Evolutionary conservation across 2,888 invertebrate genomes (phyloP), one percentile per base, ranked within the genome.

Genomic region (Hydrotaea cyrtoneurina): DNA sequence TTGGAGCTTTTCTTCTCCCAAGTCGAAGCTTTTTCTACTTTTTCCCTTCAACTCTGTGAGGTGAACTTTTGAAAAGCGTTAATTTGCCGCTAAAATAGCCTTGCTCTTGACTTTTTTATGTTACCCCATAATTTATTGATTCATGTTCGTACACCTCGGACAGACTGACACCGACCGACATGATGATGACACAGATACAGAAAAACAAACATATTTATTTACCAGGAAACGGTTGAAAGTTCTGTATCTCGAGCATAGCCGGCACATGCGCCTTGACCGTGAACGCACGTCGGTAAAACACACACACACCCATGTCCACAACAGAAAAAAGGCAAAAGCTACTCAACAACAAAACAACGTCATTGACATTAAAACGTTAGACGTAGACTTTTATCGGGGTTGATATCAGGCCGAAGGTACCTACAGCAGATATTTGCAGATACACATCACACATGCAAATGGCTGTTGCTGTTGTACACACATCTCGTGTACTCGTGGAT

Each of bases 41-140:
- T 23, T 71, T 64, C 36, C 64, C 55, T 64, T 39, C 57, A 59
- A 46, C 64, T 69, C 79, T 80, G 86, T 15, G 71, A 21, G 55
- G 39, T 46, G 26, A 31, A 64, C 26, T 43, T 26, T 66, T 36
- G 2, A 62, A 36, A 31, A 36, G 26, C 26, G 31, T n/a, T 10
- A 66, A 46, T 62, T 43, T 72, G 57, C 78, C 59, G 46, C 77
- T 78, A 21, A 66, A 77, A 66, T 69, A 74, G 62, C 90, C 90
- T 90, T 90, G 90, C 91, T 90, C 90, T 91, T 90, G 90, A 90
- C 90, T 90, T 87, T 76, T n/a, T 26, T 17, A 64, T 74, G 82
- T 86, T 88, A 87, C 87, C 89, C 90, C 88, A 89, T 88, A 86
- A 89, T 86, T 88, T 90, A 90, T 90, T 88, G 91, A 90, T 90